Evolutionary conservation across 2,888 invertebrate genomes (phyloP).

Genomic region (Drosophila conformis): DNA sequence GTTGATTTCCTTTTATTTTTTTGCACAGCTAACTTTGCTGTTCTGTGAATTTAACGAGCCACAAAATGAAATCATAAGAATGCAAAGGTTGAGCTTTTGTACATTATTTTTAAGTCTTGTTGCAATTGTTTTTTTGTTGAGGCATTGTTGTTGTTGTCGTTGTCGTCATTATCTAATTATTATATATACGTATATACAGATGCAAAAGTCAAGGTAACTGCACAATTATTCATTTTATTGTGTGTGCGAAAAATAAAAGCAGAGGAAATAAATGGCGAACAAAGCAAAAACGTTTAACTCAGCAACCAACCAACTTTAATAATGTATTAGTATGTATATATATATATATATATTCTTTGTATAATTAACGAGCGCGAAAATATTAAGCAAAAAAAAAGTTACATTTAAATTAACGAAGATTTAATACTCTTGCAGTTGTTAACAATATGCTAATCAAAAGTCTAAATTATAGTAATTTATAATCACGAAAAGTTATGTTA

Average conservation of each 20-base stretch:
- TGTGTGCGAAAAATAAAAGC: constrained; percentile 44
- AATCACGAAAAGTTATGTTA: background rate
- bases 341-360: background rate
- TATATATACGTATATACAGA: constrained; percentile 23
- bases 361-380: constrained; percentile 37
- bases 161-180: constrained; percentile 70
- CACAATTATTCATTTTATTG: constrained; percentile 67
- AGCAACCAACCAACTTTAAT: constrained; percentile 24
- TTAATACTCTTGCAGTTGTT: background rate
- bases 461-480: no score
- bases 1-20: constrained; percentile 23
- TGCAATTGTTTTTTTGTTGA: constrained; percentile 9
- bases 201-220: constrained; percentile 77
- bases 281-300: constrained; percentile 45
- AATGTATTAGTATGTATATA: constrained; percentile 24
- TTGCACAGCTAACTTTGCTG: constrained; percentile 42
- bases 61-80: constrained; percentile 52
- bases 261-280: constrained; percentile 38
- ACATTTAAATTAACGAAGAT: background rate
- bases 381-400: background rate
- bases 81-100: constrained; percentile 56
- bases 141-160: constrained; percentile 21
- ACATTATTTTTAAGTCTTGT: background rate
- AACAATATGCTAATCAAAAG: background rate
- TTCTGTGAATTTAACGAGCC: constrained; percentile 55